A percentile compares a stretch with the other conserved stretches of the same genome.
These are phyloP conservation scores for Pteruthius melanotis DNA, from an alignment of 2,113 vertebrate genomes.

Conservation along the genomic window DNA sequence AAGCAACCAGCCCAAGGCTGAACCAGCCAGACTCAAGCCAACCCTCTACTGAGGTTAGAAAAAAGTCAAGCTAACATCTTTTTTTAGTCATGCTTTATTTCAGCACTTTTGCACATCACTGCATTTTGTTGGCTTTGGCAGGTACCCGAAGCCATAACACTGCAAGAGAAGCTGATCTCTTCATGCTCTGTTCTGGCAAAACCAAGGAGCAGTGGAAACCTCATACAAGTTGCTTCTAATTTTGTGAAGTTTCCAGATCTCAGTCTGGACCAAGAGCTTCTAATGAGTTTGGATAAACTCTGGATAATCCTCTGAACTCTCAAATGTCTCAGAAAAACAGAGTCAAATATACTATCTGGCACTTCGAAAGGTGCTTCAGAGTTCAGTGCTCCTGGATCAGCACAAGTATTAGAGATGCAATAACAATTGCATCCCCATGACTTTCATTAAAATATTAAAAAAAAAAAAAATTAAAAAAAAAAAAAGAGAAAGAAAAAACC, in stretches of 20 bases:
- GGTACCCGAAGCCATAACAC: neutral
- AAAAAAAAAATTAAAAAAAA: too few species aligned
- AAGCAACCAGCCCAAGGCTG: neutral
- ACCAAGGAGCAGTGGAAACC: neutral
- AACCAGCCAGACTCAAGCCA: neutral
- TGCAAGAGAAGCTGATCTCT: neutral
- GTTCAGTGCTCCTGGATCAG: neutral
- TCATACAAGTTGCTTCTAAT: neutral
- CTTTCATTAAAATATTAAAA: neutral
- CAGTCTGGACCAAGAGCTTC: neutral
- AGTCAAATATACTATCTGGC: neutral
- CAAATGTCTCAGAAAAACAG: neutral
- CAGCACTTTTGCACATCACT: neutral
- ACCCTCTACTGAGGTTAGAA: neutral
- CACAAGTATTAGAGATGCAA: neutral
- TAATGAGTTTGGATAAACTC: slow-evolving; percentile 31
- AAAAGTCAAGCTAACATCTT: neutral
- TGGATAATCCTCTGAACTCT: slow-evolving; percentile 7
- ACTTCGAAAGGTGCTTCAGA: neutral
- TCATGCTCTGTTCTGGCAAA: neutral
- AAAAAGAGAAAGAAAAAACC: fast-evolving
- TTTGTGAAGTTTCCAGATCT: slow-evolving; percentile 12
- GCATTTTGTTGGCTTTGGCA: slow-evolving; percentile 44
- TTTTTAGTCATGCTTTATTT: neutral
- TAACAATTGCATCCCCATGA: neutral